These are phyloP conservation scores for Urophycis tenuis DNA, from an alignment of 2,797 vertebrate species.

Conservation along the genomic window DNA sequence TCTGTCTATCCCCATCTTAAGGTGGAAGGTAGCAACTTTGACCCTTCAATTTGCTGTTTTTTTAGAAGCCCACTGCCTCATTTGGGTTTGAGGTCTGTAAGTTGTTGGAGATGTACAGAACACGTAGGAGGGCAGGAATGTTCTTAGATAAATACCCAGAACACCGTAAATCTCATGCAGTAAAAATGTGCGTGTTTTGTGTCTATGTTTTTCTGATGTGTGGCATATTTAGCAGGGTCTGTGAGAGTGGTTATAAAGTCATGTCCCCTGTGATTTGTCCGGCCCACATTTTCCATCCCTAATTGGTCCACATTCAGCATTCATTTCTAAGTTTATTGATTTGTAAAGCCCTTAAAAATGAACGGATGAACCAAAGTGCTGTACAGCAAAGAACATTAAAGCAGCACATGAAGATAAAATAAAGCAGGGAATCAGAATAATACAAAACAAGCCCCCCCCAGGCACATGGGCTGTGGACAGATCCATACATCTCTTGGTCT, in stretches of 20 bases:
- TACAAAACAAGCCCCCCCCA: background rate
- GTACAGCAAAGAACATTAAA: too few species aligned
- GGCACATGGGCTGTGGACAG: background rate
- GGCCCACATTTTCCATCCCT: background rate
- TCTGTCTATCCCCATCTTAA: background rate
- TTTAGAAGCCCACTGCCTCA: background rate
- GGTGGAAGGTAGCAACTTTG: background rate
- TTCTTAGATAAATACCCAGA: background rate
- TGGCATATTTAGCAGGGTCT: background rate
- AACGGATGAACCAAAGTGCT: background rate
- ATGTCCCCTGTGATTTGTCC: background rate
- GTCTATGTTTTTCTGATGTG: background rate
- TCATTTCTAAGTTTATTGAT: slow-evolving; percentile 2
- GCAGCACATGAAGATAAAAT: background rate
- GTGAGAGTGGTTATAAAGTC: background rate
- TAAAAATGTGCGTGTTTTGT: background rate
- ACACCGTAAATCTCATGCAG: background rate
- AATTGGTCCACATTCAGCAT: too few species aligned
- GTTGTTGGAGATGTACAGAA: background rate
- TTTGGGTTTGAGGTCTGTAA: background rate
- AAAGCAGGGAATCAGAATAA: background rate
- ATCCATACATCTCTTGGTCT: background rate
- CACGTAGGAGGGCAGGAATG: background rate
- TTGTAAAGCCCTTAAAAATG: background rate
- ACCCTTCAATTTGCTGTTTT: background rate